Conservation (phyloP, 2,797 vertebrate genomes). For the Semotilus atromaculatus region DNA sequence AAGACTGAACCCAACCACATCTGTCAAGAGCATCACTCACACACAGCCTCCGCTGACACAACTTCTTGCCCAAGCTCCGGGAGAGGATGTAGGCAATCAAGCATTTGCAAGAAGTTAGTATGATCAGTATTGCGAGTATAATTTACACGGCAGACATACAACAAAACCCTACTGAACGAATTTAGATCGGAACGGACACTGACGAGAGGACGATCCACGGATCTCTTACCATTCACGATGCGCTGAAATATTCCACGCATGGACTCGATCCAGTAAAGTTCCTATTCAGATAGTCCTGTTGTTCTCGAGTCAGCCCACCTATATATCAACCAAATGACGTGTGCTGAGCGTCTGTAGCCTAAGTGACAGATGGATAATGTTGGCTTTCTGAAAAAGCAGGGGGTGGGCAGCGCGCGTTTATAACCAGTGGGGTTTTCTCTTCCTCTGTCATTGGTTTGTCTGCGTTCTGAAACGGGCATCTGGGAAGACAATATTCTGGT, state of each 20-base stretch:
- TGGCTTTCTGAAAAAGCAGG: constrained; percentile 39
- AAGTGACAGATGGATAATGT: constrained; percentile 35
- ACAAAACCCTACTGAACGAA: not conserved
- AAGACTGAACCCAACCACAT: not conserved
- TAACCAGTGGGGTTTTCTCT: constrained; percentile 5
- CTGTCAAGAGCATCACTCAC: not conserved
- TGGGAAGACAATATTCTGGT: not conserved
- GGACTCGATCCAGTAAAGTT: constrained; percentile 38
- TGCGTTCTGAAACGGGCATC: not conserved
- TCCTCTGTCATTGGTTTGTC: constrained; percentile 10
- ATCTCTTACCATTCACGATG: constrained; percentile 32
- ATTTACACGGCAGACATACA: not conserved
- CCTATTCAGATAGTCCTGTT: not conserved
- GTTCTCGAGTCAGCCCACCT: not conserved
- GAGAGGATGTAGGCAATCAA: not conserved
- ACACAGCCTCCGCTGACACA: constrained; percentile 8
- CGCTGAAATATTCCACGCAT: not conserved
- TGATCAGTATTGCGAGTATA: not conserved
- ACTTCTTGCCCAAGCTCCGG: constrained; percentile 11
- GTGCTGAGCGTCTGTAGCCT: not conserved
- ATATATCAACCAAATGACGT: not conserved
- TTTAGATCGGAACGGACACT: not conserved
- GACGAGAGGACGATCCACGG: not conserved
- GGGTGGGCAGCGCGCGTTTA: constrained; percentile 40
- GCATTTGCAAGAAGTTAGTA: constrained; percentile 12